Conservation (phyloP, 53 echinoderm and acorn worm genomes). For the Holothuria leucospilota region DNA sequence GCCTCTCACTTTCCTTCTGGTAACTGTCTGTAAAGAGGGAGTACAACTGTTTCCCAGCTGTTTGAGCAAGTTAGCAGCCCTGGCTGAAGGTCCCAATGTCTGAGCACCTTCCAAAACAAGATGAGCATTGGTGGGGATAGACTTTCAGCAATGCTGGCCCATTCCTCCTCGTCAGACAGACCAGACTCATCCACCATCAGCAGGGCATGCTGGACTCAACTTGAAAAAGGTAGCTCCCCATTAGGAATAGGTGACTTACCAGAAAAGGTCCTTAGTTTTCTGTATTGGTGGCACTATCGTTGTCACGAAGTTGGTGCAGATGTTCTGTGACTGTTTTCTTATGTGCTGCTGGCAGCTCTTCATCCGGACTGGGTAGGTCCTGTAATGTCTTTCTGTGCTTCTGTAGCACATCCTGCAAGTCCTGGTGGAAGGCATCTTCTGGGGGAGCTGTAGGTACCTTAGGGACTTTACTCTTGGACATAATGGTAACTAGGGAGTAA, state of each 20-base stretch:
- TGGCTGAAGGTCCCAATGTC: constrained; percentile 21
- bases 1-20: constrained; percentile 25
- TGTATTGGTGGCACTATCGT: not conserved
- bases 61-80: constrained; percentile 32
- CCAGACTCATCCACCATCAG: constrained; percentile 44
- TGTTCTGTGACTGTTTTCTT: not conserved
- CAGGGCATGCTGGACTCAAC: constrained; percentile 31
- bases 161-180: constrained; percentile 45
- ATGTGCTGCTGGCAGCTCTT: no score
- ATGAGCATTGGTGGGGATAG: constrained; percentile 55
- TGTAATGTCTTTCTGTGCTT: constrained; percentile 28
- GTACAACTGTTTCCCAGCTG: constrained; percentile 57
- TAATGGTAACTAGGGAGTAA: no score
- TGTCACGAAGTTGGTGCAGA: not conserved
- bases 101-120: constrained; percentile 28
- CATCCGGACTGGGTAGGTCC: not conserved
- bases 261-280: constrained; percentile 58
- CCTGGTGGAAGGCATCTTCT: constrained; percentile 17
- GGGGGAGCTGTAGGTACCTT: no score
- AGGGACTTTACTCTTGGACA: no score
- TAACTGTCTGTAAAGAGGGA: constrained; percentile 49
- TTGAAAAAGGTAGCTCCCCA: constrained; percentile 19
- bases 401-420: constrained; percentile 2
- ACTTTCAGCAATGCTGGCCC: constrained; percentile 38
- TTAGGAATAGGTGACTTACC: constrained; percentile 52